Evolutionary conservation across 2,113 vertebrate genomes (phyloP), one percentile per base, ranked within the genome.

Genomic region (Sturnira hondurensis): DNA sequence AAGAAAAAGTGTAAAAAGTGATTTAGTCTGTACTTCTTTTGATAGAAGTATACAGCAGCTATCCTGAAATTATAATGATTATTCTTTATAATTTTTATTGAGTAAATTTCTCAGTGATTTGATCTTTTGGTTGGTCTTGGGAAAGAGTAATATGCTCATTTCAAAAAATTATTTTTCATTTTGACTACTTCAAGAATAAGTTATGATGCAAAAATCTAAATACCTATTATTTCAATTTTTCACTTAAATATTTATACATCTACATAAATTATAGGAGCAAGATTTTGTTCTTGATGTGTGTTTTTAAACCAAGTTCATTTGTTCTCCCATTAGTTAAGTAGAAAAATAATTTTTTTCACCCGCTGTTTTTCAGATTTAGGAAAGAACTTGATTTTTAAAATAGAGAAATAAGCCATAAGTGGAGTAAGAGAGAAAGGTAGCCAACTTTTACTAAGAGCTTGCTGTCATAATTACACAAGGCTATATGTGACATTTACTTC

Each of bases 101-200:
- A 81, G 14, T 70, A 73, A 87, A 91, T 80, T 89, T 11, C 10
- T 77, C 10, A 65, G 8, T 43, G 58, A 78, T 22, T 84, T 92
- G 88, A 45, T 93, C 19, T 89, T 94, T 89, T n/a, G 16, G 58
- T 89, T 89, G 86, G 80, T 73, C 38, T 95, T 91, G 19, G 31
- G 33, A 91, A 97, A n/a, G 38, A 86, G 36, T 4, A 26, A 2
- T 56, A 45, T 1, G 17, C 22, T 76, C 36, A 76, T 89, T 83
- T 61, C 0, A 45, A 86, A 86, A 77, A 71, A 8, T 13, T 9
- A n/a, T 36, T 86, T 96, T 91, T 90, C 9, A 50, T 50, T 50
- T 78, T 78, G 5, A 61, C 14, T 83, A 80, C n/a, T 50, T 93
- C 20, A 68, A 52, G 5, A 84, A 50, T 76, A 31, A 90, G 8